A percentile compares a stretch with the other conserved stretches of the same genome.
phyloP scores from a whole-genome alignment of 2,888 invertebrate genomes.

The Drosophila melanocephala region DNA sequence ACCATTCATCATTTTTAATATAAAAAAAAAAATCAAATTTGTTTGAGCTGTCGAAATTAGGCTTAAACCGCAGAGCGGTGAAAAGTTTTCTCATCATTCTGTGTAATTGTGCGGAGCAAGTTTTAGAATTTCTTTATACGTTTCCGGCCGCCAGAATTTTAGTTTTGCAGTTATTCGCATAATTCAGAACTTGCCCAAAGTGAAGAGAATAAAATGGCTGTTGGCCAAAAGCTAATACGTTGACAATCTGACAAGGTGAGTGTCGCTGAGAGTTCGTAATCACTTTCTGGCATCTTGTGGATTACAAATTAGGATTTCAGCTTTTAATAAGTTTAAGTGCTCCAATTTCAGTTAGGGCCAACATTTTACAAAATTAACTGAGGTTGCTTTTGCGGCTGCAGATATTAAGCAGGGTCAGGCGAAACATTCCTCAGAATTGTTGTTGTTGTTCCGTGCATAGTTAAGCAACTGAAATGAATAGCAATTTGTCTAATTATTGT shows the following conservation, averaged over 20 bases:
- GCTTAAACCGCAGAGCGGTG: slow-evolving; percentile 13
- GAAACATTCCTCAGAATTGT: background rate
- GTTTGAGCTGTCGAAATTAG: slow-evolving; percentile 5
- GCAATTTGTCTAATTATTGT: background rate
- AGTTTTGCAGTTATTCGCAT: slow-evolving; percentile 12
- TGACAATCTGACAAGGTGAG: slow-evolving; percentile 60
- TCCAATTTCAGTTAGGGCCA: slow-evolving; percentile 24
- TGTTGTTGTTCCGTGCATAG: background rate
- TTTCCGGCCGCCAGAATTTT: slow-evolving; percentile 41
- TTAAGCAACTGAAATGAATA: background rate
- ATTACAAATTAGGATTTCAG: slow-evolving; percentile 54
- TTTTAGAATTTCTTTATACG: slow-evolving; percentile 62
- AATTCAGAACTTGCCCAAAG: slow-evolving; percentile 14
- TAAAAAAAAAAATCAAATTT: background rate
- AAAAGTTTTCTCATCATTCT: slow-evolving; percentile 71
- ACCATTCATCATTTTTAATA: background rate
- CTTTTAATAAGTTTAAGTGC: slow-evolving; percentile 66
- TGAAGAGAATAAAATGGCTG: slow-evolving; percentile 36
- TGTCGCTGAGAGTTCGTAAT: slow-evolving; percentile 22
- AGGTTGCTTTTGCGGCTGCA: slow-evolving; percentile 15
- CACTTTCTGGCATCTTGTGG: slow-evolving; percentile 37
- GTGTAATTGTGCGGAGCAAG: slow-evolving; percentile 68
- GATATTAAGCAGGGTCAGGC: slow-evolving; percentile 8
- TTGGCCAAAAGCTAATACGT: slow-evolving; percentile 52
- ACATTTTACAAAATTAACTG: slow-evolving; percentile 52